Conservation (phyloP, 53 echinoderm and acorn worm genomes). For the Mesocentrotus franciscanus region DNA sequence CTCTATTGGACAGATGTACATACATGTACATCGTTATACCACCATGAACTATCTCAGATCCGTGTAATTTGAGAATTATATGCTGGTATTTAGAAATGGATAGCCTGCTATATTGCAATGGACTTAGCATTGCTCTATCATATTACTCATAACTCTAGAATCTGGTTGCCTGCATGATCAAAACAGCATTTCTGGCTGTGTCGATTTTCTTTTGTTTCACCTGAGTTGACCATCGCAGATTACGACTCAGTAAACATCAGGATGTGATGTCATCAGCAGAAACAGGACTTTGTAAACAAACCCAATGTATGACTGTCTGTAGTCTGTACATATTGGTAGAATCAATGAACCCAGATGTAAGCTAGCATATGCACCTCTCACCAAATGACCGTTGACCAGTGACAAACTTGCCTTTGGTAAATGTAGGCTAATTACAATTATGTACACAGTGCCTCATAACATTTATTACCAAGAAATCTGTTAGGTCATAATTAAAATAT, state of each 20-base stretch:
- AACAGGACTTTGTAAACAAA: slow-evolving; percentile 8
- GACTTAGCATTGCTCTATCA: background rate
- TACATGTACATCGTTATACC: background rate
- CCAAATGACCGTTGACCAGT: no score
- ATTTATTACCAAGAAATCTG: no score
- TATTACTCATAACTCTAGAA: background rate
- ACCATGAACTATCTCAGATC: background rate
- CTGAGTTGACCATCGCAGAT: background rate
- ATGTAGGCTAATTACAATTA: no score
- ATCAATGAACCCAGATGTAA: no score
- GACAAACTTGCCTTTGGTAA: background rate
- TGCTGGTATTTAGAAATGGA: background rate
- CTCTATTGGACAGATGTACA: background rate
- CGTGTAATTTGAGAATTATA: background rate
- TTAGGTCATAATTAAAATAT: no score
- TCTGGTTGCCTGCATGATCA: background rate
- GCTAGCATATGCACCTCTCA: no score
- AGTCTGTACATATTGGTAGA: no score
- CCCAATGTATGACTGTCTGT: background rate
- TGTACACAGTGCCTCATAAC: no score
- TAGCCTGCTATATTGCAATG: background rate
- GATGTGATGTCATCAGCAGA: slow-evolving; percentile 12
- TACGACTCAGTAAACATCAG: background rate
- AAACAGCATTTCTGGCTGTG: background rate
- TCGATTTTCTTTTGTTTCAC: background rate